Percentiles rank a stretch among this genome's conserved stretches.
These are phyloP conservation scores for Stigmatopora argus DNA, from an alignment of 2,113 vertebrate species.

Conservation along the genomic window DNA sequence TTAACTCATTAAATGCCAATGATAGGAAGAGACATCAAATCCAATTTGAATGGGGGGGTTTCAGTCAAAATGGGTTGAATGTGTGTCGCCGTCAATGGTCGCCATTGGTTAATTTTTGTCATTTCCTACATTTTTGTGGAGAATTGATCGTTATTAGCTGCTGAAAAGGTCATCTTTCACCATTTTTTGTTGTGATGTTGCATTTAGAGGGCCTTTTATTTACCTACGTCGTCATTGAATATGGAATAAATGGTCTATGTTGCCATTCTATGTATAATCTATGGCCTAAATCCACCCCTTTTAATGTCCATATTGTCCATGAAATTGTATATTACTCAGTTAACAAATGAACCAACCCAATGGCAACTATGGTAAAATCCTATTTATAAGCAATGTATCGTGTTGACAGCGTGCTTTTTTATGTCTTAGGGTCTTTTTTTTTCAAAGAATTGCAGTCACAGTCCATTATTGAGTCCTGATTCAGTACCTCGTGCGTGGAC, in stretches of 20 bases:
- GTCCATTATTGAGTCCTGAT: slow-evolving; percentile 1
- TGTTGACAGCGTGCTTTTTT: neutral
- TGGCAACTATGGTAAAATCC: neutral
- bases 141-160: too few species aligned
- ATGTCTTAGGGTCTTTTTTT: neutral
- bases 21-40: too few species aligned
- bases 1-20: too few species aligned
- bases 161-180: neutral
- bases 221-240: neutral
- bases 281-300: too few species aligned
- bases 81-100: too few species aligned
- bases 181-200: neutral
- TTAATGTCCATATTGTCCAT: too few species aligned
- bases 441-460: neutral
- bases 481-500: neutral
- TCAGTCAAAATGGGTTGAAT: too few species aligned
- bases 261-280: too few species aligned
- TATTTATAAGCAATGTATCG: neutral
- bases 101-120: too few species aligned
- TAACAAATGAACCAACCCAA: neutral
- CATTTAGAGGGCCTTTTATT: neutral
- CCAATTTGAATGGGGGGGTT: too few species aligned
- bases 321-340: neutral
- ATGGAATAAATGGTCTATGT: neutral
- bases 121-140: too few species aligned